Base-by-base conservation (phyloP, 2,888 invertebrate species). In the Pilophorus perplexus region DNA sequence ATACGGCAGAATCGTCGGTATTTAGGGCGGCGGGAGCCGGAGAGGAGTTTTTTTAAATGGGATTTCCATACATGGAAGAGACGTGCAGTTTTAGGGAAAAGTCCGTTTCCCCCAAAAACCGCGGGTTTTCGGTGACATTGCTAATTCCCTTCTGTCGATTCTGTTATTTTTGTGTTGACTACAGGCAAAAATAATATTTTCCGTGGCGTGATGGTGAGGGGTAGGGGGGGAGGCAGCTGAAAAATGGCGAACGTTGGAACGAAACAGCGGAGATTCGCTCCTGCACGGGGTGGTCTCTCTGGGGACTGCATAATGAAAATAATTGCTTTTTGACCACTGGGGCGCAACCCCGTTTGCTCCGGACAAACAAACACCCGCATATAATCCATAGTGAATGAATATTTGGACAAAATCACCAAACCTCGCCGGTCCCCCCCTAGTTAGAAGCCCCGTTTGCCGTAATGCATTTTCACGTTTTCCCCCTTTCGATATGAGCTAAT, bases 361-460 rank as follows among this genome's bases (percentile, higher is more conserved):
- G 16, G 40, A 44, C 37, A 33, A 67, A 67, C 69, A 62, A 68
- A 60, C 68, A 44, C 23, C n/a, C 55, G 59, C 52, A 65, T 68
- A 62, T 68, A 68, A 68, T 68, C 68, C 66, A 68, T 68, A 68
- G 48, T 66, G 48, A 68, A 68, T 68, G 68, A 68, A 68, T 68
- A 68, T 68, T 68, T 68, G 68, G 60, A 68, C 60, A 66, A 68
- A 68, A 68, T 68, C 68, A 64, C 67, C 57, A 38, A 40, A 57
- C 38, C 40, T 38, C 16, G 33, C 25, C 38, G 20, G 18, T 18
- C 20, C 23, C 37, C 38, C 12, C 3, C 25, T 12, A 57, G 23
- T 33, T 20, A 4, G 40, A 52, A 27, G 23, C 8, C 33, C n/a
- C 33, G 52, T n/a, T 52, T 52, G 23, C 3, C 27, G 16, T 4